Evolutionary conservation across 1,140 invertebrate genomes (phyloP), one percentile per base, ranked within the genome.

Genomic region (Orussus abietinus): DNA sequence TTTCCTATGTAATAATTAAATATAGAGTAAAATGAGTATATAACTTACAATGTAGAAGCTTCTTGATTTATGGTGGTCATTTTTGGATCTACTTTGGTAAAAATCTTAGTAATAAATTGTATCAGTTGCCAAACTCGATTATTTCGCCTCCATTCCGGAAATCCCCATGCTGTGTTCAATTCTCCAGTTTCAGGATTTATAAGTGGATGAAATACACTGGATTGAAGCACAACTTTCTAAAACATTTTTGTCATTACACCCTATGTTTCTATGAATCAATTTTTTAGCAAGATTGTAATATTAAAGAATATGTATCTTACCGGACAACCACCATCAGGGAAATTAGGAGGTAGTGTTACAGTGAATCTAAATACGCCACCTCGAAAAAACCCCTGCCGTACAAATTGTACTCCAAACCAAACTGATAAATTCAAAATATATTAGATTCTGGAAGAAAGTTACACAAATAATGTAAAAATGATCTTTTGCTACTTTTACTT

Each of bases 401-500:
- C 80, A 76, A 96, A 96, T 57, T 95, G 80, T 10, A 96, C 86
- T 46, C 92, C 93, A 78, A 88, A 92, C 92, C 92, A 96, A 50
- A 88, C 90, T 94, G 64, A 45, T 35, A 20, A 41, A 37, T 32
- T 53, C 7, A 45, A 39, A 46, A 49, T 31, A 39, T 42, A 38
- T 42, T 29, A 39, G 20, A 33, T 32, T 28, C 22, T 22, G 20
- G 34, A 40, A 33, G n/a, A 26, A 30, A 33, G 37, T 38, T 36
- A 38, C 34, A 37, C 38, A n/a, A 33, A 38, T 40, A 37, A 7
- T 38, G 21, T 13, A 25, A 14, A 31, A 45, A n/a, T n/a, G n/a
- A n/a, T n/a, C n/a, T n/a, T n/a, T n/a, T n/a, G n/a, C n/a, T n/a
- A n/a, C n/a, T n/a, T n/a, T n/a, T 49, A 80, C 79, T 80, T 78